phyloP scores from a whole-genome alignment of 2,888 invertebrate genomes.

The Agelastica alni region DNA sequence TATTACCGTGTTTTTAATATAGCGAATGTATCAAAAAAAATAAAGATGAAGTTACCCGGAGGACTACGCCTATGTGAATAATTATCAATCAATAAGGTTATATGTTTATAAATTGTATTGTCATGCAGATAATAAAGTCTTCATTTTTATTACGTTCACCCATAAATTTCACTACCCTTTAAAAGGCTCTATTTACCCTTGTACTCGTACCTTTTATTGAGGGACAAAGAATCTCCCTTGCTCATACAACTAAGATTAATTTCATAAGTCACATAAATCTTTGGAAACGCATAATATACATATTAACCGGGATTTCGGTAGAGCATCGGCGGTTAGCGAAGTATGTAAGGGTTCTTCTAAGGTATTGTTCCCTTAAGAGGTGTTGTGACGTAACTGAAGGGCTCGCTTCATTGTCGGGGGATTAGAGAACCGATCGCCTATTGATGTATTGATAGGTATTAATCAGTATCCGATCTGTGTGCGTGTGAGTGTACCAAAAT shows the following conservation, averaged over 20 bases:
- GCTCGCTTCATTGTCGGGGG: conserved; percentile 45
- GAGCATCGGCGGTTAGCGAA: conserved; percentile 50
- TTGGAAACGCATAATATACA: conserved; percentile 47
- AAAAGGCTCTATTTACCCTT: conserved; percentile 25
- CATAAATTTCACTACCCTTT: conserved; percentile 34
- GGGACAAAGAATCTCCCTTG: conserved; percentile 26
- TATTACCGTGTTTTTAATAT: too few species aligned
- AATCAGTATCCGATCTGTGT: conserved; percentile 32
- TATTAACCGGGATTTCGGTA: conserved; percentile 52
- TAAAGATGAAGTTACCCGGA: neutral
- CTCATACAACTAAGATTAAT: conserved; percentile 41
- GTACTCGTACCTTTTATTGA: conserved; percentile 26
- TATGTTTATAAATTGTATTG: conserved; percentile 35
- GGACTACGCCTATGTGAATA: neutral
- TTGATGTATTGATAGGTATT: conserved; percentile 49
- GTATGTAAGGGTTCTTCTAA: conserved; percentile 36
- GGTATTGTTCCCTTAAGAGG: conserved; percentile 52
- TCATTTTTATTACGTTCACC: conserved; percentile 29
- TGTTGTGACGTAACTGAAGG: conserved; percentile 52
- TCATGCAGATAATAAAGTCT: conserved; percentile 38
- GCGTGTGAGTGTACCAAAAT: too few species aligned
- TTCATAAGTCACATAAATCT: conserved; percentile 49
- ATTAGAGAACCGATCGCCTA: conserved; percentile 47
- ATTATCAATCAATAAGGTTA: conserved; percentile 14
- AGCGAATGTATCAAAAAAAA: too few species aligned